These are phyloP conservation scores for Eudyptes chrysolophus DNA, from an alignment of 2,113 vertebrate genomes.

Conservation along the genomic window DNA sequence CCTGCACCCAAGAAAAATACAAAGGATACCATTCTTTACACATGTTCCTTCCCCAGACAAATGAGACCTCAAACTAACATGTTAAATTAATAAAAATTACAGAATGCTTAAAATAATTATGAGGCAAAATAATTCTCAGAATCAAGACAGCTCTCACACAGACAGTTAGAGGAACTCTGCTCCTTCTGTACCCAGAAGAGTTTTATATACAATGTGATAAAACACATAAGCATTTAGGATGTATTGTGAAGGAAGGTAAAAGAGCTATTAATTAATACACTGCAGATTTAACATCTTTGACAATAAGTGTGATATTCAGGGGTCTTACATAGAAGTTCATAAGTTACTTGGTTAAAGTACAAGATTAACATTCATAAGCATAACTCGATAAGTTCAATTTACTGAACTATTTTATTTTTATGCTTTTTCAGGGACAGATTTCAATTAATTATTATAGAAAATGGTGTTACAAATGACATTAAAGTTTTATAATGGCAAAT, in stretches of 20 bases:
- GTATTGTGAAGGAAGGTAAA: not conserved
- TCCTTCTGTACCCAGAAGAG: not conserved
- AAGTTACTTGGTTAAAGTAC: not conserved
- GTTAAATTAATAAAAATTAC: not conserved
- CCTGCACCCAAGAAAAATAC: not conserved
- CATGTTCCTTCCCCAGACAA: not conserved
- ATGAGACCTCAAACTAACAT: not conserved
- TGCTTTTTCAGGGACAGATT: not conserved
- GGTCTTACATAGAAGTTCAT: not conserved
- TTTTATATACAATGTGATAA: not conserved
- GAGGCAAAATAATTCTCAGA: not conserved
- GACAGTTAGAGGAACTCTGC: not conserved
- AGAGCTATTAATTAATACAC: not conserved
- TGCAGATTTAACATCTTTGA: not conserved
- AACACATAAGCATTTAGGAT: not conserved
- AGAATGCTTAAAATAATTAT: not conserved
- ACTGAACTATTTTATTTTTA: not conserved
- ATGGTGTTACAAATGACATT: not conserved
- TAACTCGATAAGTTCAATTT: not conserved
- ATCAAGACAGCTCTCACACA: not conserved
- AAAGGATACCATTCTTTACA: not conserved
- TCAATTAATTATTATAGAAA: not conserved
- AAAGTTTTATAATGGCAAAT: not conserved
- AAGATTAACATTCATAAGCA: not conserved
- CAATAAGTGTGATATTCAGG: not conserved